Evolutionary conservation across 2,113 vertebrate species (phyloP).

Genomic region (Rhagologus leucostigma): DNA sequence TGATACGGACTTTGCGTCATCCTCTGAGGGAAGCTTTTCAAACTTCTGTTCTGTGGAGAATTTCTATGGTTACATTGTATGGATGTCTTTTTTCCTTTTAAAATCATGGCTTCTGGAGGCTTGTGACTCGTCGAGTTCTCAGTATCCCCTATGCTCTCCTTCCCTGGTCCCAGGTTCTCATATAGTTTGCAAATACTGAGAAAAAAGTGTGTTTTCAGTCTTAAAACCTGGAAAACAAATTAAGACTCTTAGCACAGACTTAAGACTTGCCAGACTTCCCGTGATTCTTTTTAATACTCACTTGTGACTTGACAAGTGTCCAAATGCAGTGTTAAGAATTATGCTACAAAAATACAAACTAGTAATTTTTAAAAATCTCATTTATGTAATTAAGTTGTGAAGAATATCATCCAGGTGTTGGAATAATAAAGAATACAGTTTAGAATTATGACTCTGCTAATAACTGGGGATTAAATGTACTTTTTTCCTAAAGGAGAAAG

Average conservation of each 20-base stretch:
- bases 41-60: not conserved
- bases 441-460: not conserved
- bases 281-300: not conserved
- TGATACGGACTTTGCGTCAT: not conserved
- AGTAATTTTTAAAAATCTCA: not conserved
- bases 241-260: not conserved
- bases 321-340: not conserved
- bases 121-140: not conserved
- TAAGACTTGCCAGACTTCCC: constrained; percentile 3
- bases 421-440: not conserved
- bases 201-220: not conserved
- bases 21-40: not conserved
- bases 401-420: not conserved
- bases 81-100: not conserved
- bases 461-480: not conserved
- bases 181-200: not conserved
- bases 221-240: constrained; percentile 19
- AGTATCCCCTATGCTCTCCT: not conserved
- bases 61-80: not conserved
- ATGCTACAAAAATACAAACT: not conserved
- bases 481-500: not conserved
- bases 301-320: constrained; percentile 2
- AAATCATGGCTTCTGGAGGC: not conserved
- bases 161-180: not conserved
- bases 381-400: not conserved